These are phyloP conservation scores for Rhabdomys pumilio DNA, from an alignment of 2,797 vertebrate genomes.

Conservation along the genomic window DNA sequence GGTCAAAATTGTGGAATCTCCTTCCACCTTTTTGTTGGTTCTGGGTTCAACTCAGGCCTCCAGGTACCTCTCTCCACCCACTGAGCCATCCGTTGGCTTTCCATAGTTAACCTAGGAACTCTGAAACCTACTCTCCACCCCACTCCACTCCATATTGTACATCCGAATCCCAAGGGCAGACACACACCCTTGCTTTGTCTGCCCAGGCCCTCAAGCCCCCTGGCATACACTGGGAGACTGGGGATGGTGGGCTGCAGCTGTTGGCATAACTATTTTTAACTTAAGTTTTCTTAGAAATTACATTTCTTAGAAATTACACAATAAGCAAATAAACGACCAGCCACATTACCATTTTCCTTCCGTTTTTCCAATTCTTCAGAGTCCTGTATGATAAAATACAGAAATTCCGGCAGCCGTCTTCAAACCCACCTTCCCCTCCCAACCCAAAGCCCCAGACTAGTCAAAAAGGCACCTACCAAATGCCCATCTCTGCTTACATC, in stretches of 20 bases:
- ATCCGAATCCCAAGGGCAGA: not conserved
- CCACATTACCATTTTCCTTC: not conserved
- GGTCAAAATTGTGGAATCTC: not conserved
- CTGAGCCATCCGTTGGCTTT: not conserved
- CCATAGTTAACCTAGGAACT: not conserved
- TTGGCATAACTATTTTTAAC: not conserved
- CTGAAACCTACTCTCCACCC: not conserved
- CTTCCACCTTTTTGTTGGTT: not conserved
- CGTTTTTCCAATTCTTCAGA: not conserved
- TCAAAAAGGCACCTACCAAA: not conserved
- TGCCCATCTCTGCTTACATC: too few relatives aligned
- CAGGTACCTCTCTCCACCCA: not conserved
- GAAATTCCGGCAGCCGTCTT: accelerated
- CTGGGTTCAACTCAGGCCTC: not conserved
- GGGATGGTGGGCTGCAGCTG: not conserved
- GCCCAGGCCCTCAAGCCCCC: accelerated
- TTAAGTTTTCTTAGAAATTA: not conserved
- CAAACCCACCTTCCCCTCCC: too few relatives aligned
- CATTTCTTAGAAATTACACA: slow-evolving; percentile 9
- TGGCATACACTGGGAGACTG: not conserved
- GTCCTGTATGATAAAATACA: not conserved
- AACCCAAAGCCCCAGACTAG: not conserved
- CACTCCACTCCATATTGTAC: not conserved
- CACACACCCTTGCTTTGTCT: not conserved
- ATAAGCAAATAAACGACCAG: not conserved